These are phyloP conservation scores for Platysteira castanea DNA, from an alignment of 2,113 vertebrate genomes.

Conservation along the genomic window DNA sequence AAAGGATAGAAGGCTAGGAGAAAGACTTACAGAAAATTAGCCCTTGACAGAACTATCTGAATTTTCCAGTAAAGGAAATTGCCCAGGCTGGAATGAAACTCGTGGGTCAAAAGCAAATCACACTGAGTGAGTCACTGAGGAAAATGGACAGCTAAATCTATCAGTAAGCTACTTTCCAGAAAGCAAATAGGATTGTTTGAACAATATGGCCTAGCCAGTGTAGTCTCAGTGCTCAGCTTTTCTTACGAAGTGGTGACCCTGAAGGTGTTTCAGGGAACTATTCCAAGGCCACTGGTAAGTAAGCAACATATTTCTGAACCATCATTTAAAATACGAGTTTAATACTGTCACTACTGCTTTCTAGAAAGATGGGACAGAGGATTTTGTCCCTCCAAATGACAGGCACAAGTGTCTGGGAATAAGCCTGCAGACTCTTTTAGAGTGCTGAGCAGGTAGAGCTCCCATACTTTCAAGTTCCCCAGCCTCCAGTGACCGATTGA, in stretches of 20 bases:
- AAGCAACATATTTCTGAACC: not conserved
- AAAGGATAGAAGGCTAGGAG: not conserved
- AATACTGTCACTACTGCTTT: not conserved
- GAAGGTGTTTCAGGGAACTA: not conserved
- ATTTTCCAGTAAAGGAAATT: not conserved
- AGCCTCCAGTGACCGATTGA: not conserved
- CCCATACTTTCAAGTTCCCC: not conserved
- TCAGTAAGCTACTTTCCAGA: not conserved
- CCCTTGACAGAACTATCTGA: not conserved
- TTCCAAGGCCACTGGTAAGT: not conserved
- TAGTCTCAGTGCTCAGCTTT: not conserved
- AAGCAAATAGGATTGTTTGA: not conserved
- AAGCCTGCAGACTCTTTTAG: not conserved
- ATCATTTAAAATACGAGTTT: not conserved
- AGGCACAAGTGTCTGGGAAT: not conserved
- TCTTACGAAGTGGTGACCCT: fast-evolving
- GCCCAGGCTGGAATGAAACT: not conserved
- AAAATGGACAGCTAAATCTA: not conserved
- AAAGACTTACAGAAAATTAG: not conserved
- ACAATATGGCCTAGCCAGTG: not conserved
- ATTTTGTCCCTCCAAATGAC: not conserved
- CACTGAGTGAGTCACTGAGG: not conserved
- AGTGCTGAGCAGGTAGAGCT: not conserved
- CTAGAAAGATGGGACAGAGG: not conserved
- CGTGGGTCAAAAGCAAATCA: not conserved